These are phyloP conservation scores for Propsilocerus akamusi DNA, from an alignment of 1,140 invertebrate species.

Conservation along the genomic window DNA sequence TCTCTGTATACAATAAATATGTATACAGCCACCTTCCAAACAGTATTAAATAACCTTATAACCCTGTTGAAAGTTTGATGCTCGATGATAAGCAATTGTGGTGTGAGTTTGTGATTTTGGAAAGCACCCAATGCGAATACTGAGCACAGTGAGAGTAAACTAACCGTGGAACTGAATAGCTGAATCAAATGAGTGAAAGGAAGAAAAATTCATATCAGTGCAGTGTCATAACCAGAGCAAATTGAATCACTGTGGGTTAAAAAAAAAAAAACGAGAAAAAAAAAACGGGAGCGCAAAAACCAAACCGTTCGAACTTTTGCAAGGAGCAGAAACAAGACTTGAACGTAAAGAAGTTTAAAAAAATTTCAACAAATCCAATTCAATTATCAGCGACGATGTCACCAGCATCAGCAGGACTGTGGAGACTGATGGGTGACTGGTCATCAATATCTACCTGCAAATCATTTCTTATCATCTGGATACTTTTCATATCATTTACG, in stretches of 20 bases:
- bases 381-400: conserved; percentile 1
- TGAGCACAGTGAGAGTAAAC: no score
- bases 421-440: background rate
- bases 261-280: background rate
- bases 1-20: no score
- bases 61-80: no score
- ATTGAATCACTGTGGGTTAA: background rate
- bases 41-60: no score
- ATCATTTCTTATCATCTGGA: background rate
- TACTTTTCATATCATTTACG: background rate
- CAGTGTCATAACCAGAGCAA: background rate
- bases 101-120: no score
- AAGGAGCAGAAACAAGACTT: background rate
- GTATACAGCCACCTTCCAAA: no score
- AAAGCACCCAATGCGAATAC: no score
- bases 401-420: background rate
- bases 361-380: conserved; percentile 1
- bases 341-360: background rate
- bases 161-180: no score
- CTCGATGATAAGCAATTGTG: no score
- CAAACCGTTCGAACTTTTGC: background rate
- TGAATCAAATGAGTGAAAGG: background rate
- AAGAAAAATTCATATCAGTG: background rate
- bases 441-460: background rate
- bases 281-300: background rate